Base-by-base conservation (phyloP, 2,113 vertebrate species). In the Sinosuthora webbiana region DNA sequence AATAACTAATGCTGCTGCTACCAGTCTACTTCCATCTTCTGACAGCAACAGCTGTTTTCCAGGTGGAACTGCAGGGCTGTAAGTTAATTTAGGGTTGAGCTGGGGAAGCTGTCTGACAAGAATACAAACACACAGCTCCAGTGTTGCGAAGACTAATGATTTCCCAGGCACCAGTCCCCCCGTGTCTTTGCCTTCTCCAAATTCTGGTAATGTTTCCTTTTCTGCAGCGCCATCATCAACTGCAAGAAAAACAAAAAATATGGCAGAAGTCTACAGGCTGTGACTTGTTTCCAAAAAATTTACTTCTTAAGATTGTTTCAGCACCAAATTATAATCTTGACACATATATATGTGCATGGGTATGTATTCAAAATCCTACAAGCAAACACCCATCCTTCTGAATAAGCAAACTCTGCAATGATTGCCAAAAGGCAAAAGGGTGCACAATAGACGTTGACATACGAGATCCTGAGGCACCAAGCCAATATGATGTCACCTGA, bases 161-260 rank as follows among this genome's bases (percentile, higher is more conserved):
- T 97, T 98, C 15, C 99, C 99, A 41, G 99, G 99, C 64, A 99
- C 97, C 94, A 99, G 96, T 57, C 99, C 99, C 39, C 99, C 99
- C 3, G 99, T 99, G 89, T 99, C 99, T 89, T 98, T 98, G 23
- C 99, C 99, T 95, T 99, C 99, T 22, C 99, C 99, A 87, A 99
- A 99, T 94, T 99, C 99, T 12, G 99, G 99, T 50, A 99, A 90
- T 0, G 98, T 99, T 98, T 99, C 99, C 97, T 99, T 99, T 98
- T 99, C 99, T n/a, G 99, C 98, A 41, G 99, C 99, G 4, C 99
- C 99, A 92, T 99, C 99, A 83, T 99, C 99, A 95, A 99, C 99
- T 99, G 90, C 53, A 97, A 97, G 37, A 91, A 74, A 97, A 93
- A 89, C 76, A 49, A 91, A 28, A 74, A 91, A 52, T n/a, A 71